Conservation (phyloP, 2,113 vertebrate genomes). For the Eretmochelys imbricata region DNA sequence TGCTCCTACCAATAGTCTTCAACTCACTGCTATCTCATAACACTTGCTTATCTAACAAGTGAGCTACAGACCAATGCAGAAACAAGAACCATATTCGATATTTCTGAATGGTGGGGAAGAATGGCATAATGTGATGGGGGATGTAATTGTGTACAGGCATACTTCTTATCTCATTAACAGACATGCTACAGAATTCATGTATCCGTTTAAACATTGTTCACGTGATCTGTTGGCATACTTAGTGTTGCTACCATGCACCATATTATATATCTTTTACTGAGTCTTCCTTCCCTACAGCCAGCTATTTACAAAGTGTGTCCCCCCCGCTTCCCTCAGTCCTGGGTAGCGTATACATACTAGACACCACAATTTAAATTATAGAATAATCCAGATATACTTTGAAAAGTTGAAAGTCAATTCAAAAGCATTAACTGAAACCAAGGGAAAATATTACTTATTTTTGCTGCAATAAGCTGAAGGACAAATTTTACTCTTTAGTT, state of each 20-base stretch:
- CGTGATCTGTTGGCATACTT: background rate
- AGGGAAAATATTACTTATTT: background rate
- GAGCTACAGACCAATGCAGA: background rate
- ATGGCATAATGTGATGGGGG: background rate
- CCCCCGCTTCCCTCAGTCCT: background rate
- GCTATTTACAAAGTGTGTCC: background rate
- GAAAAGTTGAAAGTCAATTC: background rate
- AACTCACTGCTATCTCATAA: background rate
- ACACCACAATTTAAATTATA: background rate
- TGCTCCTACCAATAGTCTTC: background rate
- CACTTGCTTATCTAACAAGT: background rate
- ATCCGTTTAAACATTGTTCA: background rate
- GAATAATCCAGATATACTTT: accelerated
- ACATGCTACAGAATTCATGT: background rate
- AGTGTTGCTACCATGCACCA: background rate
- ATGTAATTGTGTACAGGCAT: background rate
- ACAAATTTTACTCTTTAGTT: background rate
- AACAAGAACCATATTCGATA: background rate
- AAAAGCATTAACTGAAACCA: background rate
- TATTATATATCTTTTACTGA: background rate
- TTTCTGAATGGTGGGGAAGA: background rate
- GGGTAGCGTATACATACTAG: background rate
- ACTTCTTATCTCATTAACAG: background rate
- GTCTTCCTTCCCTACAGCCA: background rate
- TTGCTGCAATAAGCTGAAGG: background rate